These are phyloP conservation scores for Troides aeacus DNA, from an alignment of 2,888 invertebrate species.

Conservation along the genomic window DNA sequence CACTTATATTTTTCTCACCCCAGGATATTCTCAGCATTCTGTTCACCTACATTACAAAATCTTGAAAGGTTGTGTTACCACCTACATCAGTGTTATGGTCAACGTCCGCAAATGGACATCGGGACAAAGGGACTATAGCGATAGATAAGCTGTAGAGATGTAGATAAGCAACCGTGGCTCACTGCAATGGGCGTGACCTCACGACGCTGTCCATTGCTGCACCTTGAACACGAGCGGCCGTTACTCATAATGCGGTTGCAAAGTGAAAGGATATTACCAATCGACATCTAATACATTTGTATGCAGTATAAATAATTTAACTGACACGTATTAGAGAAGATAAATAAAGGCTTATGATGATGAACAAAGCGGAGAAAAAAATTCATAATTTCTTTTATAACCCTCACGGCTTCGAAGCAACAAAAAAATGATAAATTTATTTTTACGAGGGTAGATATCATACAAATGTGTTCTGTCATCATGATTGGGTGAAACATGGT, in stretches of 20 bases:
- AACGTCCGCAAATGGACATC: slow-evolving; percentile 23
- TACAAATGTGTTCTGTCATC: no score
- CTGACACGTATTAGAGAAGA: no score
- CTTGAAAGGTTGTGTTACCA: neutral
- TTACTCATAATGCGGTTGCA: slow-evolving; percentile 35
- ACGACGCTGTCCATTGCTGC: slow-evolving; percentile 38
- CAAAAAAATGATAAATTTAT: no score
- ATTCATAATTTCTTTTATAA: no score
- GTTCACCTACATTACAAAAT: no score
- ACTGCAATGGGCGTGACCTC: slow-evolving; percentile 43
- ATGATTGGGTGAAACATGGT: no score
- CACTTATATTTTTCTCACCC: no score
- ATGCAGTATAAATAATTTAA: neutral
- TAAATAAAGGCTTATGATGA: no score
- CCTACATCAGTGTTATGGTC: slow-evolving; percentile 6
- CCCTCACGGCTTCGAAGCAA: no score
- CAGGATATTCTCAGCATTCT: no score
- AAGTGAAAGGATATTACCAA: slow-evolving; percentile 39
- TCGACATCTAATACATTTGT: slow-evolving; percentile 15
- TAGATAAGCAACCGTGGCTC: slow-evolving; percentile 36
- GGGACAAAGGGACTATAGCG: slow-evolving; percentile 29
- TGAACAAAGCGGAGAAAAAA: no score
- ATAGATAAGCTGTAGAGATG: slow-evolving; percentile 37
- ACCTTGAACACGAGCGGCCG: slow-evolving; percentile 38
- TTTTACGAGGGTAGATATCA: no score